Evolutionary conservation across 2,113 vertebrate genomes (phyloP).

Genomic region (Progne subis): DNA sequence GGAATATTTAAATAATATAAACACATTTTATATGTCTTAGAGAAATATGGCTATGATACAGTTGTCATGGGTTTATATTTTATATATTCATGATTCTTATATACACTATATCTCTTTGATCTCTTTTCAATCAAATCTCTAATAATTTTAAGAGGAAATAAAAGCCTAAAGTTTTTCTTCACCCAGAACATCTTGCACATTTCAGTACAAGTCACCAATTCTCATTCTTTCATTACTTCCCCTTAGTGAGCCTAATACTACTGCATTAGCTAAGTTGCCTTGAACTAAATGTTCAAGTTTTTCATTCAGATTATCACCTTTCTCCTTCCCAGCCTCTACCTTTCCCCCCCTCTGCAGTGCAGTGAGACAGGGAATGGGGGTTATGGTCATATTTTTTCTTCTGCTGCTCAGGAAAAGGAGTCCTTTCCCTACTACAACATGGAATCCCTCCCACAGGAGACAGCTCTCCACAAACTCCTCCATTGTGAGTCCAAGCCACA

Average conservation of each 20-base stretch:
- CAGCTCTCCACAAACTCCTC: background rate
- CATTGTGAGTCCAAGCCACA: background rate
- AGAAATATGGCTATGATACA: background rate
- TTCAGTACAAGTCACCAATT: background rate
- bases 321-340: background rate
- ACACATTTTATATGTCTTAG: background rate
- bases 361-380: background rate
- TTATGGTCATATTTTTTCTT: background rate
- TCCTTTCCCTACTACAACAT: background rate
- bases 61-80: background rate
- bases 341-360: background rate
- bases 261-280: background rate
- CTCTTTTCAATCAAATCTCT: background rate
- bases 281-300: background rate
- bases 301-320: background rate
- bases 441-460: background rate
- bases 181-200: background rate
- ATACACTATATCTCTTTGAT: background rate
- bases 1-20: background rate
- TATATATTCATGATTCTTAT: background rate
- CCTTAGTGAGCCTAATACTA: background rate
- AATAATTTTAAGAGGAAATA: background rate
- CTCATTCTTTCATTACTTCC: background rate
- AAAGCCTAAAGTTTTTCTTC: background rate
- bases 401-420: background rate